Percentiles rank a stretch among this genome's conserved stretches.
phyloP scores from a whole-genome alignment of 1,140 invertebrate species.

The Anadara kagoshimensis region DNA sequence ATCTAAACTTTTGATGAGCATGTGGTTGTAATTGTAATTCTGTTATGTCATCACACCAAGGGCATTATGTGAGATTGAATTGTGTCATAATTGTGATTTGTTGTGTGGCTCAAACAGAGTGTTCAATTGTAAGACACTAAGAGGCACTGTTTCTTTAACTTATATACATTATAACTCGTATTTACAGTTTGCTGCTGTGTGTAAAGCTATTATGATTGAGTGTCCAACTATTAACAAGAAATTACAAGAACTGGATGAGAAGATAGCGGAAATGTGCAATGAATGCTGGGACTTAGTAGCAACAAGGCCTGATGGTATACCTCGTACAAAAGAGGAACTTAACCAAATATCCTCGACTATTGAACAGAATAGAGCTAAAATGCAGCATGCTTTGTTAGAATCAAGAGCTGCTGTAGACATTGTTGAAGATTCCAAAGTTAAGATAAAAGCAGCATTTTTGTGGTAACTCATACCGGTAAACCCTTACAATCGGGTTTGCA shows the following conservation, averaged over 20 bases:
- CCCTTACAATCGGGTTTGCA: too few species aligned
- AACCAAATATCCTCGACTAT: constrained; percentile 38
- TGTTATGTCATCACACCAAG: too few species aligned
- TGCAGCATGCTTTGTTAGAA: constrained; percentile 48
- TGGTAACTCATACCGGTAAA: too few species aligned
- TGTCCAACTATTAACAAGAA: constrained; percentile 45
- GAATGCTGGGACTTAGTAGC: constrained; percentile 39
- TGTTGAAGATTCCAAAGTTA: constrained; percentile 35
- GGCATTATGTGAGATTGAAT: too few species aligned
- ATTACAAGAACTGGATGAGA: constrained; percentile 47
- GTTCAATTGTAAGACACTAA: too few species aligned
- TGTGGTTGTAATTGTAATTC: too few species aligned
- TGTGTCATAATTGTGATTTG: neutral
- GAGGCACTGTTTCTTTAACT: neutral
- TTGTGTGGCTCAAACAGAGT: neutral
- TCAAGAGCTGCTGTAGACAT: constrained; percentile 7
- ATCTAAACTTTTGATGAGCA: too few species aligned
- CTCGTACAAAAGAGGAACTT: constrained; percentile 31
- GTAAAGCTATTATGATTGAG: constrained; percentile 54
- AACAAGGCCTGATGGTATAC: constrained; percentile 20
- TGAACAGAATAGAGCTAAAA: constrained; percentile 54
- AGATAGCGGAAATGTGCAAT: constrained; percentile 45
- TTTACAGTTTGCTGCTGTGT: constrained; percentile 55
- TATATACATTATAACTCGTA: neutral
- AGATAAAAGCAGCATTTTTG: constrained; percentile 42